Evolutionary conservation across 2,888 invertebrate species (phyloP).

Genomic region (Heterodera filipjevi): DNA sequence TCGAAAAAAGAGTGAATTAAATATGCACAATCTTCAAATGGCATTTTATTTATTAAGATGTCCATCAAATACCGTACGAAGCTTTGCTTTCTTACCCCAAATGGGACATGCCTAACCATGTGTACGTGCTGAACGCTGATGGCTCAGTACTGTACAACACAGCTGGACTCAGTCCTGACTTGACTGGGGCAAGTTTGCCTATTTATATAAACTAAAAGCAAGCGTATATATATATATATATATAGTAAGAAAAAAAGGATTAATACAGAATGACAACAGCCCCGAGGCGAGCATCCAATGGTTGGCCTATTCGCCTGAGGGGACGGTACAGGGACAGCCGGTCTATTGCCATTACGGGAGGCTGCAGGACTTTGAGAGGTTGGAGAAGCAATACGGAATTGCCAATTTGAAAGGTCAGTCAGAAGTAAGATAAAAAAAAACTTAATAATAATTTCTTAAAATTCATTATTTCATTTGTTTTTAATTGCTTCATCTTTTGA

Average conservation of each 20-base stretch:
- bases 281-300: constrained; percentile 52
- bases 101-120: constrained; percentile 54
- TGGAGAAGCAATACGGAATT: constrained; percentile 40
- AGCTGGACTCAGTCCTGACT: constrained; percentile 53
- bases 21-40: too few species aligned
- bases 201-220: too few species aligned
- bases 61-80: constrained; percentile 53
- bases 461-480: too few species aligned
- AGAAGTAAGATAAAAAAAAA: neutral
- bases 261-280: neutral
- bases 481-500: too few species aligned
- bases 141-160: constrained; percentile 47
- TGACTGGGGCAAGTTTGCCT: constrained; percentile 40
- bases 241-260: neutral
- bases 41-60: constrained; percentile 34
- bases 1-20: too few species aligned
- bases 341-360: constrained; percentile 60
- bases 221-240: too few species aligned
- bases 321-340: constrained; percentile 52
- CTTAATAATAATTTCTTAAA: too few species aligned
- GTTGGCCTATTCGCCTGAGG: constrained; percentile 60
- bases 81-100: constrained; percentile 63
- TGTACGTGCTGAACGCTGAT: constrained; percentile 36
- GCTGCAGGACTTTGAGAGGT: constrained; percentile 53
- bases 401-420: constrained; percentile 6